Evolutionary conservation across 2,113 vertebrate species (phyloP).

Genomic region (Catharus fuscescens): DNA sequence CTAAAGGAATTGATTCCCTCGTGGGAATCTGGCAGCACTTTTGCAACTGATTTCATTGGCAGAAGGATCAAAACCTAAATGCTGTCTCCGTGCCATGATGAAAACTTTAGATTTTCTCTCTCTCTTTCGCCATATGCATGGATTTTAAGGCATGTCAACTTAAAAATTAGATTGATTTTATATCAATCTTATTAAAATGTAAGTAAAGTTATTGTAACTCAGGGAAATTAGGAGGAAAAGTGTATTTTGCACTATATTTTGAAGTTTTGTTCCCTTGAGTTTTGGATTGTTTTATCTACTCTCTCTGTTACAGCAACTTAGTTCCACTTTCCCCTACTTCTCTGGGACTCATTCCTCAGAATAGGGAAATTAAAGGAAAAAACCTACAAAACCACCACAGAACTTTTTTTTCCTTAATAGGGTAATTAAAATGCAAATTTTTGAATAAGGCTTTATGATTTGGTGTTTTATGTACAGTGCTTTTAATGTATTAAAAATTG

Average conservation of each 20-base stretch:
- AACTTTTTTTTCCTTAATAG: neutral
- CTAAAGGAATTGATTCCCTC: neutral
- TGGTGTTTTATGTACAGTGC: neutral
- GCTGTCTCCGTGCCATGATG: slow-evolving; percentile 16
- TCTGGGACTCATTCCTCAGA: neutral
- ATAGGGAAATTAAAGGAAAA: neutral
- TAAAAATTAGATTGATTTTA: slow-evolving; percentile 54
- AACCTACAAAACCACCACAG: neutral
- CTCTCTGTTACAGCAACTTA: neutral
- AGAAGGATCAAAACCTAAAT: slow-evolving; percentile 61
- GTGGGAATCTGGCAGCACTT: slow-evolving; percentile 17
- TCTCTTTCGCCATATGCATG: slow-evolving; percentile 28
- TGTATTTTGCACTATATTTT: neutral
- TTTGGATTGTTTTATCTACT: neutral
- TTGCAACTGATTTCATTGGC: slow-evolving; percentile 54
- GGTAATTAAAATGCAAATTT: slow-evolving; percentile 23
- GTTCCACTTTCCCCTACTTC: neutral
- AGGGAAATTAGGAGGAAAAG: neutral
- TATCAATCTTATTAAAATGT: slow-evolving; percentile 50
- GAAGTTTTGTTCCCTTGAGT: neutral
- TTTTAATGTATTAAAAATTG: neutral
- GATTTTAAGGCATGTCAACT: slow-evolving; percentile 41
- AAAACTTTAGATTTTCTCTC: slow-evolving; percentile 43
- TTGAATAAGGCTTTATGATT: neutral
- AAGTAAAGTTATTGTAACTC: slow-evolving; percentile 30